Evolutionary conservation across 1,140 invertebrate genomes (phyloP).

Genomic region (Drosophila littoralis): DNA sequence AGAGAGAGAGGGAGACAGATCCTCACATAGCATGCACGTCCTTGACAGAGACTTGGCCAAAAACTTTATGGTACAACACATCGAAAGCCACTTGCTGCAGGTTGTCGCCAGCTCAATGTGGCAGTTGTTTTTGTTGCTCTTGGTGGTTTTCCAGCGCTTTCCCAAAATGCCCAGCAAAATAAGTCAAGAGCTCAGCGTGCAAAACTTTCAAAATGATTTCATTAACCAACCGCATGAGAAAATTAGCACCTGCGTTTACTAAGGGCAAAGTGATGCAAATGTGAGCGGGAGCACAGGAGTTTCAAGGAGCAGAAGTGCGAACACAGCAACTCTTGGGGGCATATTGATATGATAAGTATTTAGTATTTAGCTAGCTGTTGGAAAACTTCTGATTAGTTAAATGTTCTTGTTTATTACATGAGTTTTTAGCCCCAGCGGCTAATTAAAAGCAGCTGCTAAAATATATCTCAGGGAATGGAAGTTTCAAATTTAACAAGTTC

Average conservation of each 20-base stretch:
- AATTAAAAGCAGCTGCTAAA: too few relatives aligned
- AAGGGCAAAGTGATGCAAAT: background rate
- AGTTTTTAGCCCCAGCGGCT: background rate
- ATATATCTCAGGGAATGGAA: too few relatives aligned
- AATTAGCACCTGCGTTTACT: slow-evolving; percentile 63
- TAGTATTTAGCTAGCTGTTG: background rate
- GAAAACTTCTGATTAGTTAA: background rate
- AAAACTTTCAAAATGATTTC: slow-evolving; percentile 68
- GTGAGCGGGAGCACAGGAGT: background rate
- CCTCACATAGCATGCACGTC: slow-evolving; percentile 35
- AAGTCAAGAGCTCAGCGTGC: slow-evolving; percentile 22
- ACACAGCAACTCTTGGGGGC: background rate
- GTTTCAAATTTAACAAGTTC: too few relatives aligned
- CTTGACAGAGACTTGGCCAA: slow-evolving; percentile 50
- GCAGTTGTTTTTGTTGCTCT: slow-evolving; percentile 19
- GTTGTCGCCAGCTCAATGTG: slow-evolving; percentile 14
- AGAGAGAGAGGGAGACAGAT: background rate
- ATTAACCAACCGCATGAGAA: slow-evolving; percentile 67
- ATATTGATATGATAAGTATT: slow-evolving; percentile 25
- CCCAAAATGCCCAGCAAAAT: slow-evolving; percentile 3
- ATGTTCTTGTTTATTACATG: background rate
- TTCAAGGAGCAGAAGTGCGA: background rate
- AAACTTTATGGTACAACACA: slow-evolving; percentile 64
- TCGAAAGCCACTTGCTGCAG: slow-evolving; percentile 60
- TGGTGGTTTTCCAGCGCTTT: slow-evolving; percentile 8